Evolutionary conservation across 2,113 vertebrate genomes (phyloP).

Genomic region (Rhombomys opimus): DNA sequence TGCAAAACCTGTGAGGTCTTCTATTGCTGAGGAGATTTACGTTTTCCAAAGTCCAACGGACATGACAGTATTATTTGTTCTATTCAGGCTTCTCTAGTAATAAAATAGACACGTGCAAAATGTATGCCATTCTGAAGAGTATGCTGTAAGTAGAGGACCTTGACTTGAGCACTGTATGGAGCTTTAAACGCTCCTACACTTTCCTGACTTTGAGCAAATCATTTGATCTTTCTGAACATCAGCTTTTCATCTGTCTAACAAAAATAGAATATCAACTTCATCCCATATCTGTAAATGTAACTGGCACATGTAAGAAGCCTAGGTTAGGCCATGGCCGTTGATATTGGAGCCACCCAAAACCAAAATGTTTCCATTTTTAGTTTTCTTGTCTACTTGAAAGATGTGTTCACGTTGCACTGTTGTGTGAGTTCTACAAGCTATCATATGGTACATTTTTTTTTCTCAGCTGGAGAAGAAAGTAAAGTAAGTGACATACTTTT

Average conservation of each 20-base stretch:
- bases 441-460: background rate
- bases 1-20: conserved; percentile 21
- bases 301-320: background rate
- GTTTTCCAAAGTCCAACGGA: background rate
- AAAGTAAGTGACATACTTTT: background rate
- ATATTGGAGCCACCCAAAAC: background rate
- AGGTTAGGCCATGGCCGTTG: background rate
- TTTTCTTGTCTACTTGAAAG: background rate
- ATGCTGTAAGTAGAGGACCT: background rate
- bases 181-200: background rate
- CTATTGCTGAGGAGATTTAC: conserved; percentile 28
- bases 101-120: conserved; percentile 38
- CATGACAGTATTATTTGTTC: background rate
- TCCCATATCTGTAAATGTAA: background rate
- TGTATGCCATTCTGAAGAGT: background rate
- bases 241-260: background rate
- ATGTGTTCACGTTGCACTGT: background rate
- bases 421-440: background rate
- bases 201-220: background rate
- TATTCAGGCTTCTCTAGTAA: background rate
- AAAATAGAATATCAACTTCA: background rate
- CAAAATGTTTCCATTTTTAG: background rate
- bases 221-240: background rate
- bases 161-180: background rate
- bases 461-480: background rate